Percentiles rank a stretch among this genome's conserved stretches.
phyloP scores from a whole-genome alignment of 2,797 vertebrate genomes.

The Morelia viridis region DNA sequence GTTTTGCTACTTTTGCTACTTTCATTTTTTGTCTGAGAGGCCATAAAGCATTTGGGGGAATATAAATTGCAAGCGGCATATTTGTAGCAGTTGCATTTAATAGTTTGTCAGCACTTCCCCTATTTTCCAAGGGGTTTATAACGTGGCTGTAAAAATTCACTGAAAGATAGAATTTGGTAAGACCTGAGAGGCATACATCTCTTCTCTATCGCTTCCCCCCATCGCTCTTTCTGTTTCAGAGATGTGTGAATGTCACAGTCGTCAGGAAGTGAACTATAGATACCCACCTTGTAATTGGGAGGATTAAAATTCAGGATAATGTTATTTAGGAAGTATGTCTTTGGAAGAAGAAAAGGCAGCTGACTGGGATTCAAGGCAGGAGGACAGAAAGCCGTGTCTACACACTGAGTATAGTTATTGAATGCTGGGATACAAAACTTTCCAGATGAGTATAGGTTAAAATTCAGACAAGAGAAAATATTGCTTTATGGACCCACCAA shows the following conservation, averaged over 20 bases:
- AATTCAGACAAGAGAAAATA: not conserved
- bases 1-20: conserved; percentile 11
- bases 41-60: conserved; percentile 29
- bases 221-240: not conserved
- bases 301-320: not conserved
- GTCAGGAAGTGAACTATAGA: not conserved
- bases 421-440: not conserved
- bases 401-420: not conserved
- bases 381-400: not conserved
- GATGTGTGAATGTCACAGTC: not conserved
- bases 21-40: conserved; percentile 29
- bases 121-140: conserved; percentile 44
- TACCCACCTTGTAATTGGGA: not conserved
- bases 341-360: not conserved
- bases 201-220: no score
- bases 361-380: no score
- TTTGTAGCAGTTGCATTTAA: conserved; percentile 27
- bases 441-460: not conserved
- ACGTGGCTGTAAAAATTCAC: conserved; percentile 32
- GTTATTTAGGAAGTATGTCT: not conserved
- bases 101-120: conserved; percentile 35
- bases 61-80: conserved; percentile 27
- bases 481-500: not conserved
- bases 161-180: conserved; percentile 23
- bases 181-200: not conserved